Base-by-base conservation (phyloP, 2,888 invertebrate species). In the Cetonia aurata region DNA sequence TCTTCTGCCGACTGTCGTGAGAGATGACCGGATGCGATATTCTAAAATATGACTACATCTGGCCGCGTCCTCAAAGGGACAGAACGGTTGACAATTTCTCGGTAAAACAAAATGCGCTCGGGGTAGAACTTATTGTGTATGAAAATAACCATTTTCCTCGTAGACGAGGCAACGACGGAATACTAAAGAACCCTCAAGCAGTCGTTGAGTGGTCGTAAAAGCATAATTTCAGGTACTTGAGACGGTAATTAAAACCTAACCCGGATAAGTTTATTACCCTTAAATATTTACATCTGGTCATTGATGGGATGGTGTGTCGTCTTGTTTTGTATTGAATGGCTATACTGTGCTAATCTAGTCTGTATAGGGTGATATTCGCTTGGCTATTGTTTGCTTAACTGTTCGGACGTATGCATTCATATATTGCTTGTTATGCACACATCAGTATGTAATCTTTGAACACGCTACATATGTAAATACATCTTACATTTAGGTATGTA, bases 221-320 rank as follows among this genome's bases (percentile, higher is more conserved):
- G 50, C 33, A 62, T 62, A 62, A 62, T 62, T 62, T 62, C 37
- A 62, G 62, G 62, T 62, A 62, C 62, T 62, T 62, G 62, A 62
- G 48, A 48, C 13, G 62, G 50, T 62, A 62, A 62, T 62, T 62
- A 62, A 60, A 42, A 25, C 25, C 62, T 8, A 17, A 10, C 31
- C n/a, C 46, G 31, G 13, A 60, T 60, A 60, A 31, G 44, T 62
- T 62, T 62, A 62, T 48, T 62, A 48, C 31, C 25, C 8, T 15
- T 62, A 62, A 62, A 62, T 48, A 62, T 62, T 62, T 62, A 33
- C 33, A 42, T 62, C 37, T 62, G 33, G 46, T 48, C 15, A n/a
- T 15, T 10, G 12, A 8, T n/a, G 25, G 25, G 25, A 25, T 4
- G 25, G 25, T 25, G 25, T 25, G 4, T 25, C 4, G 4, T 4